These are phyloP conservation scores for Pseudorhiza aurosa DNA, from an alignment of 30 jellyfish, hydroid and myxozoan species.

Conservation along the genomic window DNA sequence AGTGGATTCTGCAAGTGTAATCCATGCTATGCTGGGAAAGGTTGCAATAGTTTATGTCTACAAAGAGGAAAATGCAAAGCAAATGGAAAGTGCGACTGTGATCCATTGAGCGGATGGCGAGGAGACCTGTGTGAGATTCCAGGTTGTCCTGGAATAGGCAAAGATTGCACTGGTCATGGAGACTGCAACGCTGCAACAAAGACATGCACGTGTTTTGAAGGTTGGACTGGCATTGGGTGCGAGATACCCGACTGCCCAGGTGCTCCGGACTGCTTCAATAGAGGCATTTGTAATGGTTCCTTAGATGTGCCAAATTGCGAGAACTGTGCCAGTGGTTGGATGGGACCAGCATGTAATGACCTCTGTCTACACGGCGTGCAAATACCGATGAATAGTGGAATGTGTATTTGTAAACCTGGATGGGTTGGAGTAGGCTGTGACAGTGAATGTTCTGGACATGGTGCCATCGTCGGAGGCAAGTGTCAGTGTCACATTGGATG, in stretches of 20 bases:
- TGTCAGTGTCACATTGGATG: slow-evolving; percentile 69
- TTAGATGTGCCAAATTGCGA: slow-evolving; percentile 57
- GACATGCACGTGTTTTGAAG: slow-evolving; percentile 64
- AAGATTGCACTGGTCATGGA: slow-evolving; percentile 74
- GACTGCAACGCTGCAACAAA: slow-evolving; percentile 73
- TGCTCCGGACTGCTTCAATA: slow-evolving; percentile 58
- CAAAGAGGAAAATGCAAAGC: slow-evolving; percentile 63
- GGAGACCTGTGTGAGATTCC: slow-evolving; percentile 70
- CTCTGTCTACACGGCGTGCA: slow-evolving; percentile 65
- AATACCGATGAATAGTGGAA: slow-evolving; percentile 69
- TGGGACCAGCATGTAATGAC: slow-evolving; percentile 71
- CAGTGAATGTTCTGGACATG: slow-evolving; percentile 75
- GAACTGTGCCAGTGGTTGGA: slow-evolving; percentile 59
- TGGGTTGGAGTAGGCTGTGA: slow-evolving; percentile 79
- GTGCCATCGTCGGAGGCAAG: slow-evolving; percentile 20
- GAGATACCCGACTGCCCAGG: slow-evolving; percentile 76
- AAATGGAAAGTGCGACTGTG: slow-evolving; percentile 50
- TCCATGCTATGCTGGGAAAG: slow-evolving; percentile 69
- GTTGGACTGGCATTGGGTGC: slow-evolving; percentile 72
- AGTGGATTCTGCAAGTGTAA: slow-evolving; percentile 64
- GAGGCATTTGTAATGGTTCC: slow-evolving; percentile 61
- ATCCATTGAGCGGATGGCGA: slow-evolving; percentile 69
- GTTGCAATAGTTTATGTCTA: slow-evolving; percentile 56
- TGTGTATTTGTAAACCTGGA: slow-evolving; percentile 52
- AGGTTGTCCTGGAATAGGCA: slow-evolving; percentile 71